These are phyloP conservation scores for Brenthis hecate DNA, from an alignment of 2,888 invertebrate genomes.

Conservation along the genomic window DNA sequence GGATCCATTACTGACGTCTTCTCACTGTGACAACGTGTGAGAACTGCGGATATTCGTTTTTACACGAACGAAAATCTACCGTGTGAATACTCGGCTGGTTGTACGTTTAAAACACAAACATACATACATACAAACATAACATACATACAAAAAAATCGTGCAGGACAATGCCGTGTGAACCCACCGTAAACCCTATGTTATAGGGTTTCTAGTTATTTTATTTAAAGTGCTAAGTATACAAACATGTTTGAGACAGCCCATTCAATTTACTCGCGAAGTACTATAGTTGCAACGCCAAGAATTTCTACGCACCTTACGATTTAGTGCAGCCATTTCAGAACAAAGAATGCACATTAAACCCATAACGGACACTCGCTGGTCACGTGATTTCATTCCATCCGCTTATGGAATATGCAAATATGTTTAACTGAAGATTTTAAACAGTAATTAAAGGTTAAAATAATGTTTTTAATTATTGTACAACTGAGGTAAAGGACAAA, in stretches of 20 bases:
- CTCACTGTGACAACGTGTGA: too few relatives aligned
- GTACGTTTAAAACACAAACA: too few relatives aligned
- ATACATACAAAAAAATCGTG: too few relatives aligned
- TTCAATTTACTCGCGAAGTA: constrained; percentile 33
- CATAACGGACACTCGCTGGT: constrained; percentile 37
- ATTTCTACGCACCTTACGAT: constrained; percentile 47
- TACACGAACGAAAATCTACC: too few relatives aligned
- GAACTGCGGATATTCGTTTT: too few relatives aligned
- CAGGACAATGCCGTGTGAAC: too few relatives aligned
- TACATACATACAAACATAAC: too few relatives aligned
- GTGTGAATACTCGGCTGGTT: too few relatives aligned
- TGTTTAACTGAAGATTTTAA: neutral
- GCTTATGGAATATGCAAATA: neutral
- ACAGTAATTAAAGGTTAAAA: neutral
- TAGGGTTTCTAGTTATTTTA: constrained; percentile 6
- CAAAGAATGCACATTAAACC: constrained; percentile 46
- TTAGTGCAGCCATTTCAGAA: constrained; percentile 49
- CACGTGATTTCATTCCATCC: neutral
- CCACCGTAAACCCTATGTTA: neutral
- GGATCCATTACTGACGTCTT: too few relatives aligned
- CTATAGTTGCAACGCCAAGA: constrained; percentile 43
- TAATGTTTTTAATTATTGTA: neutral
- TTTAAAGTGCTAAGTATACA: constrained; percentile 1
- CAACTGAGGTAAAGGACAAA: neutral
- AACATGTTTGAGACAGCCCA: constrained; percentile 20